Evolutionary conservation across 2,113 vertebrate species (phyloP), one percentile per base, ranked within the genome.

Genomic region (Propithecus coquereli): DNA sequence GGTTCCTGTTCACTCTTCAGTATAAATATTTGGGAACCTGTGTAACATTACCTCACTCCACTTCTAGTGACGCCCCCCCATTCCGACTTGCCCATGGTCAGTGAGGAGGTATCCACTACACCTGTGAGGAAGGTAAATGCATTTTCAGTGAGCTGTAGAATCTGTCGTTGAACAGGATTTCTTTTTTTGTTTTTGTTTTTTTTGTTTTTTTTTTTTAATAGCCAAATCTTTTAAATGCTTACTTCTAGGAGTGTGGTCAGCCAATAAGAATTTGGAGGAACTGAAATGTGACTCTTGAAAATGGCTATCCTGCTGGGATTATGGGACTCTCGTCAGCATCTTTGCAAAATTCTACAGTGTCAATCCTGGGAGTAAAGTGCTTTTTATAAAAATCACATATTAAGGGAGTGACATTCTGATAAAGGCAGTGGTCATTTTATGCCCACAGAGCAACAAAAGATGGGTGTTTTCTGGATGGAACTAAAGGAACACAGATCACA

Each of bases 321-420:
- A n/a, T 34, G 30, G 63, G 77, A 89, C 50, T 66, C 10, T 34
- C 22, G 3, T 34, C 14, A 83, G 59, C 86, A 50, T 81, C n/a
- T 81, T 76, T 25, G 61, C 47, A 93, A 52, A 93, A 74, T 43
- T 79, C 59, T 32, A 2, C 2, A 30, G 47, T 52, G 94, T 87
- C 27, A 11, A 1, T 70, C 65, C 84, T 76, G 47, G 54, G 61
- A 94, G 17, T 50, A 81, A 96, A 76, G 80, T 65, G 91, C 40
- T 94, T 91, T 96, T 82, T 13, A 5, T 86, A 30, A 93, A 92
- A 66, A 40, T 6, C 37, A 84, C 45, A 80, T 86, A 74, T 10
- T 57, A 77, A 73, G 18, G 32, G 70, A 84, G 45, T 50, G 65
- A 54, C 11, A 71, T 65, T 81, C 43, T 65, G 54, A 86, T 76